These are phyloP conservation scores for Geophilus truncorum DNA, from an alignment of 2,888 invertebrate species.

Conservation along the genomic window DNA sequence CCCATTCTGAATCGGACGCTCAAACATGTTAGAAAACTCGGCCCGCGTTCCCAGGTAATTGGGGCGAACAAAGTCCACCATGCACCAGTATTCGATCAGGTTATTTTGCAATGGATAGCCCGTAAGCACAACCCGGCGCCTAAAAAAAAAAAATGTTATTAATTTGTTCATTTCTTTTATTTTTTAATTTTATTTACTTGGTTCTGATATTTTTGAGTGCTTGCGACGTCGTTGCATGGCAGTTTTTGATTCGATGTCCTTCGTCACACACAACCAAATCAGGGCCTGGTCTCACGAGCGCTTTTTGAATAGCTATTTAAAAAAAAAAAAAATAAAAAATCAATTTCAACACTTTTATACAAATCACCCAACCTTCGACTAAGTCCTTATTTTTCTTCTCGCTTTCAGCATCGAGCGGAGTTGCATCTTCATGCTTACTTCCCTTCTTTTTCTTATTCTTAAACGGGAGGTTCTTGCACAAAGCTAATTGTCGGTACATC, in stretches of 20 bases:
- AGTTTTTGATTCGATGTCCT: conserved; percentile 96
- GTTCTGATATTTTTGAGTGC: conserved; percentile 92
- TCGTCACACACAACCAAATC: conserved; percentile 94
- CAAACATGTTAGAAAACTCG: conserved; percentile 98
- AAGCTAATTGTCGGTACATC: conserved; percentile 81
- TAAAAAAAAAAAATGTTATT: conserved; percentile 41
- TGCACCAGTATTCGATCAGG: conserved; percentile 90
- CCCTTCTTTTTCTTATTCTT: conserved; percentile 52
- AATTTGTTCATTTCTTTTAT: no score
- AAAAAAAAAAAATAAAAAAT: background rate
- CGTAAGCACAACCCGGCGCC: conserved; percentile 89
- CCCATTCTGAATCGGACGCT: conserved; percentile 95
- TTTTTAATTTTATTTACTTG: no score
- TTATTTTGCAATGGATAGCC: conserved; percentile 99
- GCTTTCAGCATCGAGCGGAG: conserved; percentile 52
- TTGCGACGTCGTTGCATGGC: conserved; percentile 92
- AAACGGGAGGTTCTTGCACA: conserved; percentile 65
- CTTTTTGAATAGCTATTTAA: conserved; percentile 71
- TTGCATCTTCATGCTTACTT: conserved; percentile 53
- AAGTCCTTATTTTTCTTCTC: conserved; percentile 57
- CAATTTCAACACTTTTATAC: background rate
- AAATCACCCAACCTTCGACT: conserved; percentile 60
- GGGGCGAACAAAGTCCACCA: conserved; percentile 98
- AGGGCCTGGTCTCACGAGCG: conserved; percentile 84
- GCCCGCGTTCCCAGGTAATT: conserved; percentile 95